Base-by-base conservation (phyloP, 2,113 vertebrate species). In the Indri indri region DNA sequence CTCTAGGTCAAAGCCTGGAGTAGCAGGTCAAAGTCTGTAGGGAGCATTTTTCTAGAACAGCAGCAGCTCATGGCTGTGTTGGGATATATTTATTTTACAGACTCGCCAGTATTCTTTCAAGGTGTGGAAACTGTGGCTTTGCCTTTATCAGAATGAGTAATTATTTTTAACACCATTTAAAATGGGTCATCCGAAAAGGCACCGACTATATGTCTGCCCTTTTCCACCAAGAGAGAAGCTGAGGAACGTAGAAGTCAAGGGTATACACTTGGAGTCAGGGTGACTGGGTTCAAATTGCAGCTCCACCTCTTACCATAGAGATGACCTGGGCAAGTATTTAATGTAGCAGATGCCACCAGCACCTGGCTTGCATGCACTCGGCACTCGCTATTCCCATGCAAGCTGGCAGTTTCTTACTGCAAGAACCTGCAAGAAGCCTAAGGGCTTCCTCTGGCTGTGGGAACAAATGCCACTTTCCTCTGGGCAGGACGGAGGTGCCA, bases 41-140 rank as follows among this genome's bases (percentile, higher is more conserved):
- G 89, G 82, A 94, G 40, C 50, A 40, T 91, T 94, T 94, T 96
- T 94, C 97, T 89, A 73, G 84, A 97, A 86, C 70, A 81, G 82
- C 86, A 79, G 71, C 91, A 93, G 79, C 83, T 86, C 83, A 63
- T 45, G 87, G 50, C 59, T 63, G 68, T 89, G 88, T 95, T 54
- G 17, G n/a, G 70, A 96, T 91, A 52, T 65, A 95, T 97, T 94
- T 93, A 74, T 95, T 94, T 96, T 87, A 82, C 79, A 95, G 92
- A 74, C 61, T 89, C 8, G 0, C 83, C 37, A 27, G 80, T 96
- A 57, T 90, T 81, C 94, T 96, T 96, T 96, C 91, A 96, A 95
- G 95, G 95, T 89, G 92, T 94, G 77, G 80, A 90, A 92, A 59
- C 86, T 90, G 32, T 80, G 94, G 87, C 83, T 95, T 96, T 83